These are phyloP conservation scores for Epistrophe grossulariae DNA, from an alignment of 2,888 invertebrate species.

Conservation along the genomic window DNA sequence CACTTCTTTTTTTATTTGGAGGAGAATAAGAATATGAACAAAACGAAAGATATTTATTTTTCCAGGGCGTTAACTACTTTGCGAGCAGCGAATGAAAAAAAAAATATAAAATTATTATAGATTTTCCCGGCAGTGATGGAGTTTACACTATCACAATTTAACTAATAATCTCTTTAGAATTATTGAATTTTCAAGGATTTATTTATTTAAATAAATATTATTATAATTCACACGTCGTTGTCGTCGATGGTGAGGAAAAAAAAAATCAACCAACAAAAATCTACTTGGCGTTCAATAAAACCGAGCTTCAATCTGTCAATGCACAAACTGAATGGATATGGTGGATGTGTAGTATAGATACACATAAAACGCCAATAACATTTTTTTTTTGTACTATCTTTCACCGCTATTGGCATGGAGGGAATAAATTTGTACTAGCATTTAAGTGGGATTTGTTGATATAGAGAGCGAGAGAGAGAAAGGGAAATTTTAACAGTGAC, in stretches of 20 bases:
- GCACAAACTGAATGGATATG: conserved; percentile 70
- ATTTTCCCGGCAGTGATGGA: conserved; percentile 55
- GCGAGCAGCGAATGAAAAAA: conserved; percentile 25
- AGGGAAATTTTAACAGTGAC: conserved; percentile 68
- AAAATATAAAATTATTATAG: neutral
- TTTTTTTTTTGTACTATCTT: conserved; percentile 52
- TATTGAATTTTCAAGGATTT: conserved; percentile 1
- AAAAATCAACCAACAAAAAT: conserved; percentile 35
- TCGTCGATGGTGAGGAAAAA: conserved; percentile 11
- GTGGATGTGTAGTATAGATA: conserved; percentile 72
- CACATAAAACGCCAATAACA: conserved; percentile 64
- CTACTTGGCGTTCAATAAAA: conserved; percentile 59
- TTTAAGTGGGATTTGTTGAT: conserved; percentile 20
- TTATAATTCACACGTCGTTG: conserved; percentile 15
- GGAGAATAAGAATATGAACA: conserved; percentile 29
- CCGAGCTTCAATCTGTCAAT: conserved; percentile 75
- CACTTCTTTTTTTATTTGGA: conserved; percentile 44
- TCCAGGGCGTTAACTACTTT: conserved; percentile 69
- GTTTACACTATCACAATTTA: conserved; percentile 48
- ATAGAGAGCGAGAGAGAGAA: conserved; percentile 33
- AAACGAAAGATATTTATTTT: conserved; percentile 22
- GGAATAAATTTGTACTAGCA: conserved; percentile 42
- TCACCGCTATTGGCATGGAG: conserved; percentile 25
- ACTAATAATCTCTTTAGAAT: conserved; percentile 14
- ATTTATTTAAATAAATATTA: neutral